These are phyloP conservation scores for Perizoma affinitatum DNA, from an alignment of 2,888 invertebrate genomes.

Conservation along the genomic window DNA sequence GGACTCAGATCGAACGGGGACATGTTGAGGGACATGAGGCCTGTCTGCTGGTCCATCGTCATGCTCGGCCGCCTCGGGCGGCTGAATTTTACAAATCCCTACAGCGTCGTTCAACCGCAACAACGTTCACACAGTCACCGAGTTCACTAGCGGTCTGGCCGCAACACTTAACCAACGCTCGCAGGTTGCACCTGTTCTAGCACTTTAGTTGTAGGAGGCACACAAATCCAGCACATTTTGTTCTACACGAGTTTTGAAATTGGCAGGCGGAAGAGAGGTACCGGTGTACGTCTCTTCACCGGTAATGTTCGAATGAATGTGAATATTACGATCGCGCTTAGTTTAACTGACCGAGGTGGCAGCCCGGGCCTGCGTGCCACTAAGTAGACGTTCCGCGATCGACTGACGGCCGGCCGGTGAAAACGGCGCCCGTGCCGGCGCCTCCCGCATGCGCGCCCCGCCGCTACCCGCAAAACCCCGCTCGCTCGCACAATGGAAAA, in stretches of 20 bases:
- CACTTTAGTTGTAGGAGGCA: conserved; percentile 71
- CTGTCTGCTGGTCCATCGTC: conserved; percentile 93
- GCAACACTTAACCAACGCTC: conserved; percentile 81
- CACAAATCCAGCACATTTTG: conserved; percentile 81
- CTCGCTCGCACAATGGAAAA: conserved; percentile 87
- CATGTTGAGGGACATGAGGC: conserved; percentile 95
- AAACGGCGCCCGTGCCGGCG: conserved; percentile 80
- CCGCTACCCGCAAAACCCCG: conserved; percentile 77
- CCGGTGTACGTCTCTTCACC: conserved; percentile 52
- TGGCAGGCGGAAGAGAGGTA: conserved; percentile 51
- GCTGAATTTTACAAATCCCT: conserved; percentile 73
- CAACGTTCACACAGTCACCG: conserved; percentile 83
- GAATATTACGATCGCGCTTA: conserved; percentile 72
- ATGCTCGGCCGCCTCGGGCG: conserved; percentile 80
- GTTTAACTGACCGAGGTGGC: conserved; percentile 50
- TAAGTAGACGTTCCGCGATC: conserved; percentile 74
- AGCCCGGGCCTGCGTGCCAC: conserved; percentile 70
- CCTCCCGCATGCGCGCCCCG: conserved; percentile 82
- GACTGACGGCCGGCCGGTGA: conserved; percentile 81
- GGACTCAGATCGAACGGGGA: conserved; percentile 92
- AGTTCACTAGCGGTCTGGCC: conserved; percentile 82
- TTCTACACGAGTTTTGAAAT: conserved; percentile 53
- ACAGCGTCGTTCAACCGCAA: conserved; percentile 79
- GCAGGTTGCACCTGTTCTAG: conserved; percentile 80
- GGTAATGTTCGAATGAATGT: conserved; percentile 55